Evolutionary conservation across 2,797 vertebrate genomes (phyloP).

Genomic region (Characodon lateralis): DNA sequence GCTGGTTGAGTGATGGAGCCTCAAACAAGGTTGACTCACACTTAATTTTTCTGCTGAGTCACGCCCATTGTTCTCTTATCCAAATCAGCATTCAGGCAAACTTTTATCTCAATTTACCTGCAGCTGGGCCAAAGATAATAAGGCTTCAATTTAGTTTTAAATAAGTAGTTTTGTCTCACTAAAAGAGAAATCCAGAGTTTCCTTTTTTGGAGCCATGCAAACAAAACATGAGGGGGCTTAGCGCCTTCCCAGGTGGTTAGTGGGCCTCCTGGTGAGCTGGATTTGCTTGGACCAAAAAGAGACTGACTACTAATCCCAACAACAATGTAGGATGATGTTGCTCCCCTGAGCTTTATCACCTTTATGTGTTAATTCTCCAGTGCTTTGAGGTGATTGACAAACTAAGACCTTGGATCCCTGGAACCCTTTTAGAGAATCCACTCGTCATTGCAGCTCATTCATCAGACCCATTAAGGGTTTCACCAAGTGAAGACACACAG

Average conservation of each 20-base stretch:
- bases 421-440: conserved; percentile 54
- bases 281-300: conserved; percentile 11
- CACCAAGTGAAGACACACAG: conserved; percentile 72
- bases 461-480: conserved; percentile 62
- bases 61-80: conserved; percentile 35
- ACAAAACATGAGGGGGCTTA: conserved; percentile 36
- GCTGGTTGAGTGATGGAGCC: conserved; percentile 29
- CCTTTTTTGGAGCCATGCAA: conserved; percentile 21
- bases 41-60: conserved; percentile 66
- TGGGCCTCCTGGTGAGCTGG: conserved; percentile 15
- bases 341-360: conserved; percentile 9
- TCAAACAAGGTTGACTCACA: conserved; percentile 40
- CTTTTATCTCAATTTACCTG: conserved; percentile 38
- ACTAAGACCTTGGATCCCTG: conserved; percentile 38
- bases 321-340: conserved; percentile 22
- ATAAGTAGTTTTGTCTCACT: conserved; percentile 15
- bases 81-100: conserved; percentile 35
- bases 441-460: conserved; percentile 66
- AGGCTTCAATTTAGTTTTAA: conserved; percentile 23
- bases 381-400: conserved; percentile 42
- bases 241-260: conserved; percentile 17
- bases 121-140: conserved; percentile 18
- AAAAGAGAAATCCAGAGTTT: conserved; percentile 15
- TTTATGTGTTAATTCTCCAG: neutral
- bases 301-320: conserved; percentile 29